Base-by-base conservation (phyloP, 2,113 vertebrate genomes). In the Eptatretus burgeri region DNA sequence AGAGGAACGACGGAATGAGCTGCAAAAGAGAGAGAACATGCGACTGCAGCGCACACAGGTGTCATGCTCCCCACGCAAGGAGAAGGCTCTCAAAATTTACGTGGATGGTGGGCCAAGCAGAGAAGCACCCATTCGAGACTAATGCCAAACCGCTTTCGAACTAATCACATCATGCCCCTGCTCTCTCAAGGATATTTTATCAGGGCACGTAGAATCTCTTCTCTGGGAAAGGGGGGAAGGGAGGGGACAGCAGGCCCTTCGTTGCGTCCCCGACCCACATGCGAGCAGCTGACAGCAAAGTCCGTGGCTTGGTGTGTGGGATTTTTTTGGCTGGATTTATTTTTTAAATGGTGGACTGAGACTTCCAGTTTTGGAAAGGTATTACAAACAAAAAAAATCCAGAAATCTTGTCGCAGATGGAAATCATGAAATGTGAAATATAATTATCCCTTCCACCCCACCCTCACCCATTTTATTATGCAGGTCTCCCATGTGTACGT, bases 41-140 rank as follows among this genome's bases (percentile, higher is more conserved):
- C 80, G 86, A 13, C 81, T 98, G 71, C 82, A 94, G 68, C 95
- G 93, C 73, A 96, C 84, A 1, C 83, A 85, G 3, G 82, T 98
- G 71, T 93, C 84, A 64, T 98, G 93, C 77, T 96, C 89, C 5
- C 91, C 91, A 18, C 87, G 87, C 68, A 98, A 98, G 72, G 89
- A 98, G 75, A 98, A 98, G 72, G 91, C 91, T 73, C 83, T 98
- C 67, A 96, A 96, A 77, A 96, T 98, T 74, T 98, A 96, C 75
- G 76, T 98, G 74, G 89, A 96, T 50, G 85, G 87, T 66, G 85
- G 84, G 62, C 83, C 87, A 67, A 79, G 78, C 74, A 98, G 86
- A 78, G 91, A 95, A 74, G 72, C 78, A 41, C 27, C 27, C 63
- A 79, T 80, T 70, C 89, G 85, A 76, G 89, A 98, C 77, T 94